Percentiles rank a stretch among this genome's conserved stretches.
Evolutionary conservation across 2,888 invertebrate genomes (phyloP).

Genomic region (Liopterus haemorrhoidalis): DNA sequence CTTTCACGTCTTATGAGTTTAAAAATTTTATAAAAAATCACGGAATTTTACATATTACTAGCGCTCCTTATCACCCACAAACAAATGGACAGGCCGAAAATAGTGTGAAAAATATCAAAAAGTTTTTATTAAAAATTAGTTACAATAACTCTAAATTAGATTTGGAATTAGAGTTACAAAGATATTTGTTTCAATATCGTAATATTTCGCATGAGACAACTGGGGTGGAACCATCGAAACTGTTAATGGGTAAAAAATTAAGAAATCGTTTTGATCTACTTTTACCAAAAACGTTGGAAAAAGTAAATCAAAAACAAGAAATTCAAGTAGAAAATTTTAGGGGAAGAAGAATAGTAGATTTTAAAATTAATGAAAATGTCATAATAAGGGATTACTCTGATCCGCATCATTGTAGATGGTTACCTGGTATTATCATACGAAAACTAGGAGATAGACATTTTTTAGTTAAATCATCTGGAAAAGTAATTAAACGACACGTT

Average conservation of each 20-base stretch:
- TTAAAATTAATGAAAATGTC: too few relatives aligned
- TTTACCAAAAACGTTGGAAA: neutral
- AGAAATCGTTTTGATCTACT: neutral
- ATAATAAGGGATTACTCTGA: too few relatives aligned
- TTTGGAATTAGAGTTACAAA: too few relatives aligned
- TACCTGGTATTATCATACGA: too few relatives aligned
- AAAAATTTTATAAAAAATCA: conserved; percentile 5
- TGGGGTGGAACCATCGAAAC: neutral
- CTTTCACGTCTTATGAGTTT: conserved; percentile 2
- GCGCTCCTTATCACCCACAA: too few relatives aligned
- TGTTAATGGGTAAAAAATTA: conserved; percentile 7
- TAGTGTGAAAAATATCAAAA: neutral
- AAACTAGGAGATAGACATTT: too few relatives aligned
- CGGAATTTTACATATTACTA: too few relatives aligned
- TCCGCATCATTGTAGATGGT: too few relatives aligned
- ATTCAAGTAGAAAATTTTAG: neutral
- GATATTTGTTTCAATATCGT: conserved; percentile 1
- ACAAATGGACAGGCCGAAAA: conserved; percentile 3
- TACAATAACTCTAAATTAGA: neutral
- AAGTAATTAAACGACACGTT: too few relatives aligned
- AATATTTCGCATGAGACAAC: neutral
- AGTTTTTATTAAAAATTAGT: conserved; percentile 4
- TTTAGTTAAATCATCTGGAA: too few relatives aligned
- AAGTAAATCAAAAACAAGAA: conserved; percentile 1
- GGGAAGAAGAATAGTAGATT: too few relatives aligned